A percentile compares a stretch with the other conserved stretches of the same genome.
These are phyloP conservation scores for Euplagia quadripunctaria DNA, from an alignment of 2,888 invertebrate genomes.

Conservation along the genomic window DNA sequence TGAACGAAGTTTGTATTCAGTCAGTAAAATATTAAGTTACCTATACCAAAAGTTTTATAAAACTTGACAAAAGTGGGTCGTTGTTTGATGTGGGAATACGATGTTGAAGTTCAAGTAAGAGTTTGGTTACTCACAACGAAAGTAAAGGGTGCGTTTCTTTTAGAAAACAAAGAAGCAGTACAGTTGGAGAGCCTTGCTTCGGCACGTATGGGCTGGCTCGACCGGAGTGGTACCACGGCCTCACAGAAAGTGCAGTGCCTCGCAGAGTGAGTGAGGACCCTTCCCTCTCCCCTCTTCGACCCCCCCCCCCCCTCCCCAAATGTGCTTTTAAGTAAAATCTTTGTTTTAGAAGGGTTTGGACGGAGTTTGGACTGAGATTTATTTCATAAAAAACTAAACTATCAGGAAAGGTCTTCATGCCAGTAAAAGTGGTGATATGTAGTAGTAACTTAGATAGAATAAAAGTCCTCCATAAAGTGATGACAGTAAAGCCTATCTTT, in stretches of 20 bases:
- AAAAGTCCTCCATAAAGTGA: too few species aligned
- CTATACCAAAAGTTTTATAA: constrained; percentile 52
- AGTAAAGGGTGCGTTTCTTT: constrained; percentile 46
- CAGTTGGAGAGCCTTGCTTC: too few species aligned
- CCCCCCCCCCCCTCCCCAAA: not conserved
- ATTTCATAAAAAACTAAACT: not conserved
- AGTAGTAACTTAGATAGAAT: too few species aligned
- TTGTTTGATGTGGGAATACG: constrained; percentile 54
- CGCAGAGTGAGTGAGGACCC: too few species aligned
- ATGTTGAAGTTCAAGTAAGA: constrained; percentile 44
- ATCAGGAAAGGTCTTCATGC: not conserved
- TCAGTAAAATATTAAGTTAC: constrained; percentile 47
- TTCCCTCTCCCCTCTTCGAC: too few species aligned
- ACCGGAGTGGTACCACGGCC: too few species aligned
- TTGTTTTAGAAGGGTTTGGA: not conserved
- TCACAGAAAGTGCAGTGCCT: too few species aligned
- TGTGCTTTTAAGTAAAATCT: constrained; percentile 8
- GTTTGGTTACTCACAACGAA: constrained; percentile 41
- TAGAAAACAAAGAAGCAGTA: constrained; percentile 38
- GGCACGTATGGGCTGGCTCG: too few species aligned
- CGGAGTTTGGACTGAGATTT: not conserved
- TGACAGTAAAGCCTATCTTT: too few species aligned
- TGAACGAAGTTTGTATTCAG: constrained; percentile 3
- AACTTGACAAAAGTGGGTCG: constrained; percentile 51
- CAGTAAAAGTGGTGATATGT: too few species aligned